Base-by-base conservation (phyloP, 2,797 vertebrate genomes). In the Falco novaeseelandiae region DNA sequence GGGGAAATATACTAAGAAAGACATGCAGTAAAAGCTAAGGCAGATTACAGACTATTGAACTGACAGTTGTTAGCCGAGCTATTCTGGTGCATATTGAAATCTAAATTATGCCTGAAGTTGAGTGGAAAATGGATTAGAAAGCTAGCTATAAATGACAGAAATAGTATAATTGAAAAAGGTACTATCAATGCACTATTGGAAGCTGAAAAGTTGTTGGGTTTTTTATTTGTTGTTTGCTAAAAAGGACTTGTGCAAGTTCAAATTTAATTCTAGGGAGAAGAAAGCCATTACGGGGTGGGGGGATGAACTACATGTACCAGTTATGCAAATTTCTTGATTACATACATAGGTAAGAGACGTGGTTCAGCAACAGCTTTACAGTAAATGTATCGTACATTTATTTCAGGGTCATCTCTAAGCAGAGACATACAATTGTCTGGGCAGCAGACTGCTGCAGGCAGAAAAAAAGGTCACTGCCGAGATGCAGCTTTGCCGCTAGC, bases 301-400 rank as follows among this genome's bases (percentile, higher is more conserved):
- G 40, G 14, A 97, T 94, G 14, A 97, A 94, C 91, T 99, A 98
- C 81, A 98, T 99, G 98, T 99, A 98, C 97, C 99, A 99, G 98
- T 96, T 99, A 57, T 99, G 98, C 94, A 98, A 98, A 89, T 99
- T 99, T 58, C 98, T 99, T 32, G 98, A 98, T 88, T 98, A 99
- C 52, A 98, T 99, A 97, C 98, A 99, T 97, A 99, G 99, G 99
- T 99, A 93, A 48, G 95, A 57, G n/a, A 46, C 10, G 21, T 80
- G 44, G 40, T 52, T 36, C 34, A 46, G 69, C 27, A 38, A 57
- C 26, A 62, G 34, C 69, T 77, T 67, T 36, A 51, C 21, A 51
- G 59, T 54, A 84, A 25, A 22, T 8, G 10, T 25, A 30, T 58
- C 61, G 5, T 6, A 11, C 30, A 5, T 71, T 67, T 65, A 40